Base-by-base conservation (phyloP, 2,888 invertebrate species). In the Morinoia aosen region DNA sequence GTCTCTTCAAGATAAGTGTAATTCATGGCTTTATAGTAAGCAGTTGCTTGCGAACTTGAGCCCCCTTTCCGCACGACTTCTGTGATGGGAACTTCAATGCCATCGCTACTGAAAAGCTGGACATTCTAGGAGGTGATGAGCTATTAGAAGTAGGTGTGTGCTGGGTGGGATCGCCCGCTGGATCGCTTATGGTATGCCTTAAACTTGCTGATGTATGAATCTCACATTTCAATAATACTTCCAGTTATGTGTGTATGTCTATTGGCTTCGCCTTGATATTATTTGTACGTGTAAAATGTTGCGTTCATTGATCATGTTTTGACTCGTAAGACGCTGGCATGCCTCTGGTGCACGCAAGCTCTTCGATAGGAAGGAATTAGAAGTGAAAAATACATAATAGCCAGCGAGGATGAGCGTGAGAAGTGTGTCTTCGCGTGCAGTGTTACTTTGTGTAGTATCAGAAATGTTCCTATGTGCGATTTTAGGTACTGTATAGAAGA, bases 211-310 rank as follows among this genome's bases (percentile, higher is more conserved):
- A 76, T 76, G 39, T 90, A 40, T 90, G 90, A 90, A 90, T 40
- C 90, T 90, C 90, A 90, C 90, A 40, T 90, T 39, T 90, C 90
- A 90, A 40, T 48, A 76, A 76, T 76, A 76, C 76, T 76, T 76
- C 76, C 76, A 76, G 25, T 76, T 76, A 19, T 8, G 25, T 76
- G 33, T 76, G 33, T 33, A 76, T 76, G 76, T 76, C 76, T 33
- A 76, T 76, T 33, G 76, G 76, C 76, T 19, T 76, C 76, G 76
- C 76, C 76, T 76, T 76, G 76, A 76, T 76, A 76, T 76, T 76
- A 76, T 76, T 76, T 76, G 76, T 76, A 76, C 25, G 25, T 76
- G 76, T 76, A 33, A 76, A 33, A 76, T 10, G 76, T 76, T 76
- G 33, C 33, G 76, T 76, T 76, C 76, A 0, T 76, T 76, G 14